These are phyloP conservation scores for Eretmochelys imbricata DNA, from an alignment of 2,113 vertebrate species.

Conservation along the genomic window DNA sequence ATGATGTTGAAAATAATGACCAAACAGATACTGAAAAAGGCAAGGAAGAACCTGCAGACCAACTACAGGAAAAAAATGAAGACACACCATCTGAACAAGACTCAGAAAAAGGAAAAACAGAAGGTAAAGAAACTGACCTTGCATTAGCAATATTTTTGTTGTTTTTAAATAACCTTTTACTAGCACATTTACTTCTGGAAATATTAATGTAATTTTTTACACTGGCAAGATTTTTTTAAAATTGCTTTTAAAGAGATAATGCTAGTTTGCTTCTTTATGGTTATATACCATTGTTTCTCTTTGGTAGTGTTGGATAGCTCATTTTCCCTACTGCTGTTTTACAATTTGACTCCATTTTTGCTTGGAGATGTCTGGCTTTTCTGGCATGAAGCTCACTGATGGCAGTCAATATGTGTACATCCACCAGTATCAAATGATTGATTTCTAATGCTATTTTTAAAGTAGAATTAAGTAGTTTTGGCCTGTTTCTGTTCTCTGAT, in stretches of 20 bases:
- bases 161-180: not conserved
- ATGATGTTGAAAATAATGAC: slow-evolving; percentile 78
- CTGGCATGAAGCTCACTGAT: not conserved
- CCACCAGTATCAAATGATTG: not conserved
- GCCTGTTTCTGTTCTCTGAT: not conserved
- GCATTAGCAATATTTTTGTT: slow-evolving; percentile 20
- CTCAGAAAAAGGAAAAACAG: slow-evolving; percentile 75
- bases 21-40: slow-evolving; percentile 71
- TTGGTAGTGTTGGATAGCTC: not conserved
- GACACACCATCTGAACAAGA: slow-evolving; percentile 70
- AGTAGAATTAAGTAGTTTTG: not conserved
- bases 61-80: slow-evolving; percentile 56
- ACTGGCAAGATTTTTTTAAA: not conserved
- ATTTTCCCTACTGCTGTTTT: not conserved
- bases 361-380: not conserved
- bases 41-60: slow-evolving; percentile 67
- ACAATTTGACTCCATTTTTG: not conserved
- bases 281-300: not conserved
- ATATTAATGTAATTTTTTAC: not conserved
- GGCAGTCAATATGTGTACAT: not conserved
- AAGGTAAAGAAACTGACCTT: slow-evolving; percentile 77
- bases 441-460: not conserved
- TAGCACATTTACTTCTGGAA: not conserved
- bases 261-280: not conserved
- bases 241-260: not conserved